phyloP scores from a whole-genome alignment of 2,113 vertebrate genomes.

The Corapipo altera region DNA sequence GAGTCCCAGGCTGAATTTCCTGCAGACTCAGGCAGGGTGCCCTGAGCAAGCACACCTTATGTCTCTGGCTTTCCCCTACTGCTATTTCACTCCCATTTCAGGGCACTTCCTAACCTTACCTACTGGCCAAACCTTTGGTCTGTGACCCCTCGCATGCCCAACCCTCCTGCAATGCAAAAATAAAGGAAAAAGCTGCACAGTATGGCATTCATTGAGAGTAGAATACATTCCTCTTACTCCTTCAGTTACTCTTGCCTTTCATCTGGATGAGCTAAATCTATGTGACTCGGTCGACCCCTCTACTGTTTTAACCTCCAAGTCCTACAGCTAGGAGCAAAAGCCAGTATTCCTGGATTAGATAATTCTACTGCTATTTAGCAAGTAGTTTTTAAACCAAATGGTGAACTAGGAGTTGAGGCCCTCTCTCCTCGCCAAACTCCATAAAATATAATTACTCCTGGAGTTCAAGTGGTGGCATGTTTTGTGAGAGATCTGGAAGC shows the following conservation, averaged over 20 bases:
- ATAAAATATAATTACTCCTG: conserved; percentile 61
- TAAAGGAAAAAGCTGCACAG: neutral
- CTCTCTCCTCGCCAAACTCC: conserved; percentile 27
- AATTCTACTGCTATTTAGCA: neutral
- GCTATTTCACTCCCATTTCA: neutral
- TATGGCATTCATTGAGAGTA: neutral
- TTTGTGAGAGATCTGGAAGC: conserved; percentile 41
- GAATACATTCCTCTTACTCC: neutral
- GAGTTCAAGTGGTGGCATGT: conserved; percentile 59
- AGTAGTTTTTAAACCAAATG: conserved; percentile 35
- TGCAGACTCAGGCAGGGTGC: neutral
- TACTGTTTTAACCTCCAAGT: neutral
- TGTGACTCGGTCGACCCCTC: rapidly evolving
- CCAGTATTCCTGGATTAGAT: neutral
- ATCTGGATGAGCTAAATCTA: neutral
- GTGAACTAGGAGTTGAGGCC: conserved; percentile 24
- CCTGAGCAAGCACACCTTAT: neutral
- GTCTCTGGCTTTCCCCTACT: neutral
- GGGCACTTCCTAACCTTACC: neutral
- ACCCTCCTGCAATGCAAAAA: neutral
- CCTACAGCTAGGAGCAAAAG: neutral
- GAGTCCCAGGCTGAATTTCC: neutral
- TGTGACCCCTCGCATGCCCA: neutral
- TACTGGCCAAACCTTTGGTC: neutral
- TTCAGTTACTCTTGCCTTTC: neutral